Percentiles rank a stretch among this genome's conserved stretches.
Conservation (phyloP, 2,113 vertebrate species). For the Murina feae region DNA sequence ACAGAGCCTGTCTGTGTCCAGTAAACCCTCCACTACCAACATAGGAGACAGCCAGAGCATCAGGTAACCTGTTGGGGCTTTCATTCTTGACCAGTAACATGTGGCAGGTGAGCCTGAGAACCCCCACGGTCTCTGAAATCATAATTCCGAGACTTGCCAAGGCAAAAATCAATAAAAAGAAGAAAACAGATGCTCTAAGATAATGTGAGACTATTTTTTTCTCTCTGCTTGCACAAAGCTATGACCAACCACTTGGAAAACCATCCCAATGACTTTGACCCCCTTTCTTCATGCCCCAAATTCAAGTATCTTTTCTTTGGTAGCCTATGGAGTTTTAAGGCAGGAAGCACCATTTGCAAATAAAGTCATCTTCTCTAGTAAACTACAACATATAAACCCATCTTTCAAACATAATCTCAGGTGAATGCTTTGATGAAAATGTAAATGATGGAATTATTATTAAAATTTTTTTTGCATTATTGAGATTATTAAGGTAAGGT, state of each 20-base stretch:
- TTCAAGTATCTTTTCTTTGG: background rate
- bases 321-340: background rate
- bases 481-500: background rate
- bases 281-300: background rate
- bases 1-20: background rate
- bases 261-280: background rate
- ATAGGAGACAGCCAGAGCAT: fast-evolving
- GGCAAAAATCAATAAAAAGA: slow-evolving; percentile 15
- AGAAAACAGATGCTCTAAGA: background rate
- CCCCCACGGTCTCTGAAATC: background rate
- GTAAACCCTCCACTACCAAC: background rate
- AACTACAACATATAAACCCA: background rate
- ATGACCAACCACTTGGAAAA: background rate
- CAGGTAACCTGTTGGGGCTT: background rate
- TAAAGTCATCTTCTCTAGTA: background rate
- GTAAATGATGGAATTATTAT: background rate
- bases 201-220: background rate
- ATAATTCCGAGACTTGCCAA: background rate
- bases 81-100: background rate
- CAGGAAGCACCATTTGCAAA: background rate
- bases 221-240: background rate
- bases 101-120: background rate
- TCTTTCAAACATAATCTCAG: background rate
- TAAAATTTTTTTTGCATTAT: background rate
- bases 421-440: background rate